phyloP scores from a whole-genome alignment of 2,888 invertebrate species.

The Patella ulyssiponensis region DNA sequence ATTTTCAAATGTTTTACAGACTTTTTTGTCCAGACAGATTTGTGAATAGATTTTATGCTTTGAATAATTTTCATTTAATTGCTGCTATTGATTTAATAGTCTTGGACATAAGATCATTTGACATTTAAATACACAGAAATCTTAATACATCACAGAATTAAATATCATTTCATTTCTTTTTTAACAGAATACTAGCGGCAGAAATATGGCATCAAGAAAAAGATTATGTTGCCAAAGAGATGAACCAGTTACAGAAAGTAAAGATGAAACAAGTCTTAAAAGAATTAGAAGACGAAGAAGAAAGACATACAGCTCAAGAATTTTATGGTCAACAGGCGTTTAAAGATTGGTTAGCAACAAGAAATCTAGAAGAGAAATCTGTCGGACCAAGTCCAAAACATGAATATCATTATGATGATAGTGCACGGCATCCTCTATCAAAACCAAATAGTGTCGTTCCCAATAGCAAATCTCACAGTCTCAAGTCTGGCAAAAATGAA shows the following conservation, averaged over 20 bases:
- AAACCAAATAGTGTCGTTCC: slow-evolving; percentile 50
- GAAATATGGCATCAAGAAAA: slow-evolving; percentile 71
- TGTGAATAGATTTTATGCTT: too few species aligned
- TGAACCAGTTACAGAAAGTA: slow-evolving; percentile 62
- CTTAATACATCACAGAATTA: too few species aligned
- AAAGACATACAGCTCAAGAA: slow-evolving; percentile 59
- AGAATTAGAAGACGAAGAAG: slow-evolving; percentile 66
- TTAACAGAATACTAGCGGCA: slow-evolving; percentile 66
- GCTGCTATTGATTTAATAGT: too few species aligned
- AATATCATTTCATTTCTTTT: too few species aligned
- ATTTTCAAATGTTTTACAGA: too few species aligned
- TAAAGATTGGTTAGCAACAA: slow-evolving; percentile 56
- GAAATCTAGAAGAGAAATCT: slow-evolving; percentile 25
- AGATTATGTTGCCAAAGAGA: slow-evolving; percentile 65
- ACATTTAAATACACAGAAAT: too few species aligned
- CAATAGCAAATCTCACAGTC: slow-evolving; percentile 17
- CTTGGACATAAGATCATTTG: too few species aligned
- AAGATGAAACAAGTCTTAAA: slow-evolving; percentile 68
- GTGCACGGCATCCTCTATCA: slow-evolving; percentile 33
- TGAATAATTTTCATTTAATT: too few species aligned
- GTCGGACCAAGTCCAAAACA: not conserved
- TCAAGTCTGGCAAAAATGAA: slow-evolving; percentile 11
- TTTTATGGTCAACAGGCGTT: slow-evolving; percentile 65
- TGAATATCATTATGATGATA: slow-evolving; percentile 30
- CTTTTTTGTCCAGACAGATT: too few species aligned